A percentile compares a stretch with the other conserved stretches of the same genome.
phyloP scores from a whole-genome alignment of 2,888 invertebrate species.

The Apoda limacodes region DNA sequence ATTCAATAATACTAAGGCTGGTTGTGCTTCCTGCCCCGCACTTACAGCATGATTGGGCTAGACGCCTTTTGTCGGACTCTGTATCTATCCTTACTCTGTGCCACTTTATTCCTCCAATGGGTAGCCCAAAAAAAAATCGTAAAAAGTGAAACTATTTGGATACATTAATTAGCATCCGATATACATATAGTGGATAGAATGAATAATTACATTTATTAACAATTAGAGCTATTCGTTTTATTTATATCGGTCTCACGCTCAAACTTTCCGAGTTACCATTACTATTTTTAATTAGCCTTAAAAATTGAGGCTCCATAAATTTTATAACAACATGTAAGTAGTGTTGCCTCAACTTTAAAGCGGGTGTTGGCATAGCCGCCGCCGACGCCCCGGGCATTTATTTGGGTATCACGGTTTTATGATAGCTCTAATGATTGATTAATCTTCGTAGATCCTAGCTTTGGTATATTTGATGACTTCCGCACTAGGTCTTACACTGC shows the following conservation, averaged over 20 bases:
- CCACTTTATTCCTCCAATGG: no score
- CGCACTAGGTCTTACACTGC: conserved; percentile 45
- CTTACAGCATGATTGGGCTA: no score
- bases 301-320: conserved; percentile 61
- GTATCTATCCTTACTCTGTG: no score
- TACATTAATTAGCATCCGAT: no score
- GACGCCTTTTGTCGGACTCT: no score
- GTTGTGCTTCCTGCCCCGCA: no score
- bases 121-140: no score
- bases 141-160: no score
- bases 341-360: conserved; percentile 37
- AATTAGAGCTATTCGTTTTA: no score
- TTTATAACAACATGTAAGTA: conserved; percentile 52
- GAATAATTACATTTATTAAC: no score
- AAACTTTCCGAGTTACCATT: conserved; percentile 48
- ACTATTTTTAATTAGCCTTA: conserved; percentile 60
- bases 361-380: conserved; percentile 24
- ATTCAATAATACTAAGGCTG: no score
- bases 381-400: conserved; percentile 34
- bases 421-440: conserved; percentile 53
- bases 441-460: conserved; percentile 41
- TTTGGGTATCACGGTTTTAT: conserved; percentile 42
- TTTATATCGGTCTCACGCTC: conserved; percentile 61
- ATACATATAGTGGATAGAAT: no score
- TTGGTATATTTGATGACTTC: conserved; percentile 47